phyloP scores from a whole-genome alignment of 2,888 invertebrate species.

The Neoaliturus tenellus region DNA sequence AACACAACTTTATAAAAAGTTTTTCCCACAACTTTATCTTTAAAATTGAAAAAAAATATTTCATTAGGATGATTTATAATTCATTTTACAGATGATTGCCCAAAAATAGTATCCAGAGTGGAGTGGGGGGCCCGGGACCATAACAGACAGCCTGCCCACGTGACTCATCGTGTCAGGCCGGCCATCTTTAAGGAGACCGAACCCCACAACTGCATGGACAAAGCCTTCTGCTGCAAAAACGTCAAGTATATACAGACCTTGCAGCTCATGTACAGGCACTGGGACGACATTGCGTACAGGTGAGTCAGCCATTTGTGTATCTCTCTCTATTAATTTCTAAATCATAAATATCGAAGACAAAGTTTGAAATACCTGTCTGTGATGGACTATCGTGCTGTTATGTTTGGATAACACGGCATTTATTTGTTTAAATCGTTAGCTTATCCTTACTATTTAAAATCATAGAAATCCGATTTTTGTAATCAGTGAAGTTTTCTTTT shows the following conservation, averaged over 20 bases:
- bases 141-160: not conserved
- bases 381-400: not conserved
- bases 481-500: no score
- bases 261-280: not conserved
- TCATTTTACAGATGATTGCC: not conserved
- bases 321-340: no score
- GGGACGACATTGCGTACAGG: slow-evolving; percentile 6
- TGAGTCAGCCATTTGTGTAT: not conserved
- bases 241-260: not conserved
- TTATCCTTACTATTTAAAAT: no score
- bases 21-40: no score
- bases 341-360: no score
- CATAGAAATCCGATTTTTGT: no score
- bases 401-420: no score
- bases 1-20: no score
- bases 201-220: not conserved
- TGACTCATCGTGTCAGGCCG: not conserved
- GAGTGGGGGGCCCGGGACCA: not conserved
- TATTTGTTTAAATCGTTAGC: no score
- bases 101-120: not conserved
- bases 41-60: no score
- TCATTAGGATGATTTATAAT: no score
- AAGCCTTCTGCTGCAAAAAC: not conserved
- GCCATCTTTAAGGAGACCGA: not conserved
- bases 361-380: not conserved